Conservation (phyloP, 2,888 invertebrate species). For the Lasioglossum malachurum region DNA sequence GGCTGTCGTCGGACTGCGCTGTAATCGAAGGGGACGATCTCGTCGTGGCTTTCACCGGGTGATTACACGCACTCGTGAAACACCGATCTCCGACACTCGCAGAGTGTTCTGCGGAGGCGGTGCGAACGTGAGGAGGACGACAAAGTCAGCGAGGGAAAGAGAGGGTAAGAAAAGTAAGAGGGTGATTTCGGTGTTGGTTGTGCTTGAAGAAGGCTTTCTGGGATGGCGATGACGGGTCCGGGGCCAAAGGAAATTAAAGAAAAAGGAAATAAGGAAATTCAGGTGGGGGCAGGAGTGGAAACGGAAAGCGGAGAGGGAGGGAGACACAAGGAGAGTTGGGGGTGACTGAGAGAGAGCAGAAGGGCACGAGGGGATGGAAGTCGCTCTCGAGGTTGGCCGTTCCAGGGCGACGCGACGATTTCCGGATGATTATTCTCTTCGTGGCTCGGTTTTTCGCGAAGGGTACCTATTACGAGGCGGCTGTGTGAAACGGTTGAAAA, state of each 20-base stretch:
- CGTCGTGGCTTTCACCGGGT: constrained; percentile 22
- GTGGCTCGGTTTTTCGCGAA: constrained; percentile 73
- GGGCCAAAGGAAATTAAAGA: constrained; percentile 37
- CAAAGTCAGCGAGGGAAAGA: neutral
- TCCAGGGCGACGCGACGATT: constrained; percentile 67
- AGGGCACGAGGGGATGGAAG: constrained; percentile 40
- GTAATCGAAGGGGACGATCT: constrained; percentile 21
- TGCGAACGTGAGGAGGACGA: neutral
- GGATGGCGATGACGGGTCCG: constrained; percentile 42
- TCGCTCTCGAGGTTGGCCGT: constrained; percentile 66
- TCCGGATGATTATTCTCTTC: constrained; percentile 76
- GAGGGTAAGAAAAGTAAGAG: neutral
- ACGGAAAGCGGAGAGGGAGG: neutral
- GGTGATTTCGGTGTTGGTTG: constrained; percentile 53
- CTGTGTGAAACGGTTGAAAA: constrained; percentile 75
- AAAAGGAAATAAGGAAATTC: constrained; percentile 28
- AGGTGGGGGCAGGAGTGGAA: neutral
- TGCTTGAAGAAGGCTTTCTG: constrained; percentile 54
- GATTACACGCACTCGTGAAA: constrained; percentile 38
- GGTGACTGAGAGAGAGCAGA: constrained; percentile 3
- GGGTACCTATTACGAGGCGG: constrained; percentile 71
- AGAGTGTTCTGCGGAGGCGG: neutral
- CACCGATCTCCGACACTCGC: constrained; percentile 1
- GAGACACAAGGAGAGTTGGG: neutral
- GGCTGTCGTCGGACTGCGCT: constrained; percentile 7